Conservation (phyloP, 2,113 vertebrate species). For the Glareola pratincola region DNA sequence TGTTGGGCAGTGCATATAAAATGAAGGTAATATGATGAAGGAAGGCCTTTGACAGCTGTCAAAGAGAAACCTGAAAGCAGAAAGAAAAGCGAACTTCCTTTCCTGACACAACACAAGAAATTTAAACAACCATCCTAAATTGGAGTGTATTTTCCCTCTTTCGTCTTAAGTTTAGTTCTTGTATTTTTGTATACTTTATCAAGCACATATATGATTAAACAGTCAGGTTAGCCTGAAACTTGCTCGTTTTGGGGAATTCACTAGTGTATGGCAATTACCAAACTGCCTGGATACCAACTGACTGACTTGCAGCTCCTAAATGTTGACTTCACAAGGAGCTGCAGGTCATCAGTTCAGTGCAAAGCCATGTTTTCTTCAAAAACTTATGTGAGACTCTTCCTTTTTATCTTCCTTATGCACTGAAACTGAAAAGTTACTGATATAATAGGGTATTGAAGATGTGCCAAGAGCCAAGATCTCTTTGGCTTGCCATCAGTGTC, state of each 20-base stretch:
- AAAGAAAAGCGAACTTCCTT: background rate
- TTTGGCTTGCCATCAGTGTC: background rate
- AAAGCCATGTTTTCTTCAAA: background rate
- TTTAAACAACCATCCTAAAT: background rate
- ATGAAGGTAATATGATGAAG: background rate
- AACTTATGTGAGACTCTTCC: background rate
- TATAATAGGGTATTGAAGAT: background rate
- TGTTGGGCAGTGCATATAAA: background rate
- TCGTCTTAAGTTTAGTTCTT: background rate
- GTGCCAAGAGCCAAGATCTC: background rate
- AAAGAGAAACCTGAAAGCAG: background rate
- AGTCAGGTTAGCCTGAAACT: background rate
- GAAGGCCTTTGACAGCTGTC: background rate
- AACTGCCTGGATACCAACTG: background rate
- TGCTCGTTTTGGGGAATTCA: background rate
- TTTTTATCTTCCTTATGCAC: background rate
- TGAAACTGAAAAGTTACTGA: background rate
- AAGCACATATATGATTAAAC: fast-evolving
- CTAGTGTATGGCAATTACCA: background rate
- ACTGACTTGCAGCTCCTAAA: background rate
- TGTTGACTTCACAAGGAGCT: background rate
- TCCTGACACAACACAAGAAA: background rate
- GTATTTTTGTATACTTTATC: background rate
- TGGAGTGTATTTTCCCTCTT: background rate
- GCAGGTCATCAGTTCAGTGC: background rate